Conservation (phyloP, 2,113 vertebrate genomes). For the Oreotrochilus melanogaster region DNA sequence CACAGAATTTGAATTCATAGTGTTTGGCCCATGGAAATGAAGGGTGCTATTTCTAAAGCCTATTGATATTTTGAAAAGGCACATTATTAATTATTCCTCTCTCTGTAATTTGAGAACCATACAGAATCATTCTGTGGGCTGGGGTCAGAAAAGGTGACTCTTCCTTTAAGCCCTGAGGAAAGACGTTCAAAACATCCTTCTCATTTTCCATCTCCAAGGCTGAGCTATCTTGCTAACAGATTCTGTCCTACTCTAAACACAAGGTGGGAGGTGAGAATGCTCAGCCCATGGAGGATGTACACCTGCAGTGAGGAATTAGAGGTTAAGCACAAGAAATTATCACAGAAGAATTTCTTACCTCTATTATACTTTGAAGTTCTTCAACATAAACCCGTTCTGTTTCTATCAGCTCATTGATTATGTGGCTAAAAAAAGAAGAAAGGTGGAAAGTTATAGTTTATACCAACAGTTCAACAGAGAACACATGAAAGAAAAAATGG, state of each 20-base stretch:
- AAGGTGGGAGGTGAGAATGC: not conserved
- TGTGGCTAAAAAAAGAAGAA: constrained; percentile 80
- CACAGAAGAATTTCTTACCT: constrained; percentile 79
- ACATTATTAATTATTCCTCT: not conserved
- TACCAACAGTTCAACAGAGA: not conserved
- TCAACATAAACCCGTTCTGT: constrained; percentile 94
- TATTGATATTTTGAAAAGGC: not conserved
- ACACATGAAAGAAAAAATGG: not conserved
- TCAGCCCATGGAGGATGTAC: not conserved
- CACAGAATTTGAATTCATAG: not conserved
- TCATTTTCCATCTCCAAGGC: not conserved
- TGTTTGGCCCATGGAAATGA: not conserved
- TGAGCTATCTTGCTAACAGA: not conserved
- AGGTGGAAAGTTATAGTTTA: not conserved
- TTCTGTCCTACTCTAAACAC: not conserved
- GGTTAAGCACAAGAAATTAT: not conserved
- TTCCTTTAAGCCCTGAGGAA: not conserved
- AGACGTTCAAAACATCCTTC: not conserved
- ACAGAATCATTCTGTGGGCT: not conserved
- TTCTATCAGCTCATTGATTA: constrained; percentile 93
- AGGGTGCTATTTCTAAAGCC: not conserved
- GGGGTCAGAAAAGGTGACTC: not conserved
- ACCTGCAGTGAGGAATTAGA: not conserved
- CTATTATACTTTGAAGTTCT: constrained; percentile 94
- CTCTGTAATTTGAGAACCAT: not conserved